Evolutionary conservation across 2,888 invertebrate genomes (phyloP), one percentile per base, ranked within the genome.

Genomic region (Tillus elongatus): DNA sequence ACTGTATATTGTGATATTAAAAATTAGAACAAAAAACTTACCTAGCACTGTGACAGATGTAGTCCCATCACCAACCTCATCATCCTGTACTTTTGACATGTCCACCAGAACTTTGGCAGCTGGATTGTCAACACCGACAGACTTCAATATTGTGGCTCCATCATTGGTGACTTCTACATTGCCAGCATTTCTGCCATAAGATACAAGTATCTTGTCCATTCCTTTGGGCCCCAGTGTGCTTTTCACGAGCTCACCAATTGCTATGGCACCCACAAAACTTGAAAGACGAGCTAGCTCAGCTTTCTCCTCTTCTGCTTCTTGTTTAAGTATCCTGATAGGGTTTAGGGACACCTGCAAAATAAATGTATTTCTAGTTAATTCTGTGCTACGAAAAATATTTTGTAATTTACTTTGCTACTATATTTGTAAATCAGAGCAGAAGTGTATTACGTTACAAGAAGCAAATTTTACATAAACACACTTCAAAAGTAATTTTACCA

Each of bases 31-130:
- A 27, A 13, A 37, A 41, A 14, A 53, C 61, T 49, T 63, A 82
- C 82, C 82, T 45, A 82, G 68, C 28, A 95, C 97, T 36, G 96
- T 92, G 1, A 99, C 98, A 1, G 97, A 97, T 27, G 98, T 99
- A n/a, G 98, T 99, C 9, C 98, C 98, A 75, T 99, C 98, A 30
- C 98, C 98, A 40, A 98, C 97, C 74, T 98, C 98, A 61, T 93
- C 93, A 69, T 98, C 98, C 63, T 98, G 98, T 2, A 93, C 93
- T 67, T 89, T 87, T 9, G 97, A 89, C 80, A 98, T 96, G 51
- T 98, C 93, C n/a, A 98, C 95, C 33, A 98, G 73, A 56, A 98
- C 90, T 69, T 98, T 99, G 1, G 97, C 97, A 15, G 98, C 97
- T 13, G 98, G 96, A 67, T 99, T 98, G 62, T 98, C 97, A 11